Evolutionary conservation across 2,888 invertebrate species (phyloP), one percentile per base, ranked within the genome.

Genomic region (Leptodirus hochenwartii): DNA sequence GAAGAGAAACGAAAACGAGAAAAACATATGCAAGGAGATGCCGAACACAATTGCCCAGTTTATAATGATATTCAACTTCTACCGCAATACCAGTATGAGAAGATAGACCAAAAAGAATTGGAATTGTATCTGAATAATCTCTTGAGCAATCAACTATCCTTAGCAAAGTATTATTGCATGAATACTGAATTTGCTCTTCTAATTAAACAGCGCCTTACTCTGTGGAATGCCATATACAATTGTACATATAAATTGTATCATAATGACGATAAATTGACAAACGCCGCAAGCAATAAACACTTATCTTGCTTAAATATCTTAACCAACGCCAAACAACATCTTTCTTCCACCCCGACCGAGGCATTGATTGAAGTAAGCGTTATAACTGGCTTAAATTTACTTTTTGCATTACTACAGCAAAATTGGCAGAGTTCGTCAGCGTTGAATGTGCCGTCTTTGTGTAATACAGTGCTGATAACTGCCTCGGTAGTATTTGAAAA

Each of bases 301-400:
- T n/a, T n/a, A n/a, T n/a, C n/a, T 39, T 39, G 25, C 27, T 31
- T 13, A 25, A 10, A 13, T 25, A 10, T 4, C 14, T 5, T 8
- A 25, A 25, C 4, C 4, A 5, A 25, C n/a, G 31, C 16, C 5
- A 30, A 12, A 17, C 25, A 15, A 24, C 12, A n/a, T n/a, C n/a
- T n/a, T 30, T 38, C 38, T 12, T 28, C 46, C 17, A 47, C 47
- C 23, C 59, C 60, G 17, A 58, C 61, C 20, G 61, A 65, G 42
- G 66, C 66, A 2, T 48, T 71, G 30, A 47, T 70, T 25, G 68
- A 69, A 51, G 58, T 71, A 39, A 67, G 67, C 4, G 64, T 70
- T 2, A 62, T 62, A 46, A 68, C 69, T 22, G 68, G 67, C 2
- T 51, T 70, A 4, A 64, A 60, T 34, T 48, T 70, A 25, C 43